Conservation (phyloP, 2,797 vertebrate genomes). For the Epinephelus malabaricus region DNA sequence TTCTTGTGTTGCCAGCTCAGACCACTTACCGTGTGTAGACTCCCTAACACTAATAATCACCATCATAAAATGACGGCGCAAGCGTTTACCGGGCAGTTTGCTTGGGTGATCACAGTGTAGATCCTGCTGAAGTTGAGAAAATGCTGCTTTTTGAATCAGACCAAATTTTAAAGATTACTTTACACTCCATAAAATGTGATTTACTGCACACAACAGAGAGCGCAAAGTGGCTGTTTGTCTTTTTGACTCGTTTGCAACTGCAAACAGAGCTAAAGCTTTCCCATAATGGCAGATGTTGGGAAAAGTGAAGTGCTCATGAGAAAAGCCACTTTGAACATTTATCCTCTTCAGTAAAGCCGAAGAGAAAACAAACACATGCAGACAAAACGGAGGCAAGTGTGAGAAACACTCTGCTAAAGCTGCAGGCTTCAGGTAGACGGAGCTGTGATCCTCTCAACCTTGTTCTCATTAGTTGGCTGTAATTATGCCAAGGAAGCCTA, state of each 20-base stretch:
- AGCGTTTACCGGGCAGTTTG: background rate
- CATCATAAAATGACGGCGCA: background rate
- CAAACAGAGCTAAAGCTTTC: slow-evolving; percentile 15
- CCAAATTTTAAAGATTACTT: background rate
- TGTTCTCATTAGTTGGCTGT: slow-evolving; percentile 13
- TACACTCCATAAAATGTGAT: background rate
- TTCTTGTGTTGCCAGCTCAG: background rate
- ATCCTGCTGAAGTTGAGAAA: background rate
- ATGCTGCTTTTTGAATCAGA: background rate
- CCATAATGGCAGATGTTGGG: background rate
- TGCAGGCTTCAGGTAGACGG: background rate
- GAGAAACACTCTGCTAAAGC: background rate
- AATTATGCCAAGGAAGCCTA: slow-evolving; percentile 19
- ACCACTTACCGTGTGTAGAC: background rate
- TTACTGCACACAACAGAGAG: background rate
- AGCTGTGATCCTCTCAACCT: background rate
- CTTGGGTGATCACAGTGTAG: background rate
- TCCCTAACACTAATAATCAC: no score
- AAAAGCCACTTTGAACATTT: slow-evolving; percentile 25
- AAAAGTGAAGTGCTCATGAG: background rate
- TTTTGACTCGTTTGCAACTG: background rate
- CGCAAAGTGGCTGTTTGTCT: background rate
- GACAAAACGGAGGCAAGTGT: slow-evolving; percentile 1
- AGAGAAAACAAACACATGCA: slow-evolving; percentile 25
- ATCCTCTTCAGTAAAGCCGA: slow-evolving; percentile 18